Conservation (phyloP, 2,797 vertebrate species). For the Rhyacichthys aspro region DNA sequence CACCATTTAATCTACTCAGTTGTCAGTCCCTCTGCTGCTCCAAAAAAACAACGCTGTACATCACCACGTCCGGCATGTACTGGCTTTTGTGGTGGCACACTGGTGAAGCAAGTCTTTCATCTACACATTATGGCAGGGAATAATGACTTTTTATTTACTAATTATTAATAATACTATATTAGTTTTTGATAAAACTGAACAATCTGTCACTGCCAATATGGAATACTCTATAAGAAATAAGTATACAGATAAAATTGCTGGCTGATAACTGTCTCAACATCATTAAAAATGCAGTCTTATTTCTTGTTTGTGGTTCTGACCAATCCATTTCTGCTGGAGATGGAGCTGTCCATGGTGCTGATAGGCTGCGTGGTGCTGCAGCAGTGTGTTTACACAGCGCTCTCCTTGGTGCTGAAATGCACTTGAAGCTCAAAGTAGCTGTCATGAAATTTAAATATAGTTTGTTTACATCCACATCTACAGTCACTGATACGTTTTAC, state of each 20-base stretch:
- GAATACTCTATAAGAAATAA: no score
- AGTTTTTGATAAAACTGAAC: no score
- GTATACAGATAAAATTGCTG: no score
- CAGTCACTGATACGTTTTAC: no score
- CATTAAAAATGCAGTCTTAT: neutral
- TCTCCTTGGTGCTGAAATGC: constrained; percentile 12
- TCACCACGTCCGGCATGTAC: constrained; percentile 30
- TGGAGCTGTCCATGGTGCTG: constrained; percentile 11
- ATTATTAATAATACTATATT: no score
- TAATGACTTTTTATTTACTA: no score
- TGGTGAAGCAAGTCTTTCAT: neutral
- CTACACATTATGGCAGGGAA: neutral
- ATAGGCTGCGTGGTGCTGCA: constrained; percentile 5
- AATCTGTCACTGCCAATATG: neutral
- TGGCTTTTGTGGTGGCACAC: constrained; percentile 8
- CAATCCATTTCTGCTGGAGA: neutral
- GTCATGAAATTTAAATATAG: neutral
- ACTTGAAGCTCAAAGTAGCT: neutral
- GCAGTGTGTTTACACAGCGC: neutral
- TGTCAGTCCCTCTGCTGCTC: constrained; percentile 44
- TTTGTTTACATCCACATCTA: neutral
- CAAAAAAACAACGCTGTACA: constrained; percentile 39
- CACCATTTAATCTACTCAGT: constrained; percentile 71
- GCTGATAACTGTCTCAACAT: no score
- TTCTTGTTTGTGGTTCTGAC: neutral